These are phyloP conservation scores for Oryzias celebensis DNA, from an alignment of 2,113 vertebrate genomes.

Conservation along the genomic window DNA sequence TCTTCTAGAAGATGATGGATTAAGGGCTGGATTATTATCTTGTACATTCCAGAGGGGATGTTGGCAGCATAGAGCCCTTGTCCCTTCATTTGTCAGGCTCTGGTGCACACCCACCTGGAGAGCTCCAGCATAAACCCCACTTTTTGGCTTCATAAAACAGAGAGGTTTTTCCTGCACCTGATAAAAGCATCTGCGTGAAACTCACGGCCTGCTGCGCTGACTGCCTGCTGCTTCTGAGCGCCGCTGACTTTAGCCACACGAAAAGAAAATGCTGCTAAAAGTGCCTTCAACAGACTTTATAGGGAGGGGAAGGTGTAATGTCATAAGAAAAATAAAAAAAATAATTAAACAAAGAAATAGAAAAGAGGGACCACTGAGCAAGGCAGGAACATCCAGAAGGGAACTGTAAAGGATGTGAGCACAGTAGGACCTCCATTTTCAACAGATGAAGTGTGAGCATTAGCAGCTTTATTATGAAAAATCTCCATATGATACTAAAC, in stretches of 20 bases:
- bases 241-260: conserved; percentile 13
- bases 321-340: conserved; percentile 34
- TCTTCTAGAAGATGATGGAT: too few relatives aligned
- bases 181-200: too few relatives aligned
- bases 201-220: neutral
- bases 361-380: conserved; percentile 1
- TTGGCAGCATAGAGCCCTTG: too few relatives aligned
- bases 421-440: conserved; percentile 1
- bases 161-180: neutral
- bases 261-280: conserved; percentile 21
- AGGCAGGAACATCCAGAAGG: conserved; percentile 9
- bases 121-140: neutral
- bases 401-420: conserved; percentile 4
- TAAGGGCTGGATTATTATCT: too few relatives aligned
- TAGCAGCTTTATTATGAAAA: conserved; percentile 3
- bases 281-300: conserved; percentile 28
- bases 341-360: conserved; percentile 33
- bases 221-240: conserved; percentile 13
- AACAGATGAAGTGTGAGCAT: conserved; percentile 1
- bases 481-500: neutral
- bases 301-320: conserved; percentile 12
- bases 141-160: neutral
- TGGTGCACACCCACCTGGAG: too few relatives aligned
- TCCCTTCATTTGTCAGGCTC: too few relatives aligned
- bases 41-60: too few relatives aligned